Conservation (phyloP, 2,113 vertebrate genomes). For the Silurus glanis region DNA sequence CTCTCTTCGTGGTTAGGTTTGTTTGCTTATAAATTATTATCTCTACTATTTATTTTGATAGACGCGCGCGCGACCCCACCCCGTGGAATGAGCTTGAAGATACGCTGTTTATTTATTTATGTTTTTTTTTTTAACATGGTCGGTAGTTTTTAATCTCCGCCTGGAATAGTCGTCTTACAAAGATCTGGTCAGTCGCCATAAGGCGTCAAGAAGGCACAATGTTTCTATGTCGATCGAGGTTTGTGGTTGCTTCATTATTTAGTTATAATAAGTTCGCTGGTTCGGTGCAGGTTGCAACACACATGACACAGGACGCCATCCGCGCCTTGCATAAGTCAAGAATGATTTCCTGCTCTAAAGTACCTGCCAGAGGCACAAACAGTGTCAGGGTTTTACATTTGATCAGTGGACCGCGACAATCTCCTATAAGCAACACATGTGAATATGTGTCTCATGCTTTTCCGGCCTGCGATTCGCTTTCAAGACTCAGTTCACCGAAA, state of each 20-base stretch:
- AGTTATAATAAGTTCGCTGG: not conserved
- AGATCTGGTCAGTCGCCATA: not conserved
- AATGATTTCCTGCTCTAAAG: not conserved
- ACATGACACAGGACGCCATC: not conserved
- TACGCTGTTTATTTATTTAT: not conserved
- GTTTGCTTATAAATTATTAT: not conserved
- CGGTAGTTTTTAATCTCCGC: not conserved
- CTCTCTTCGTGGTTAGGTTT: not conserved
- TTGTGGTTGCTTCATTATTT: not conserved
- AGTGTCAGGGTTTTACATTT: not conserved
- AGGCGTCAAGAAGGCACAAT: not conserved
- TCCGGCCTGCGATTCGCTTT: not conserved
- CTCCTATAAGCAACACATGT: not conserved
- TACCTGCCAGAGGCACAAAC: not conserved
- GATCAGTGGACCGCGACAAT: not conserved
- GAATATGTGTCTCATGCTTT: not conserved
- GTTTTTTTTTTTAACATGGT: not conserved
- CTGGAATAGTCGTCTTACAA: not conserved
- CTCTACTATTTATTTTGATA: not conserved
- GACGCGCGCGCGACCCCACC: not conserved
- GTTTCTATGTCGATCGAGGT: not conserved
- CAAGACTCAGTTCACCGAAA: not conserved
- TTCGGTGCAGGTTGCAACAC: not conserved
- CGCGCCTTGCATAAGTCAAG: not conserved
- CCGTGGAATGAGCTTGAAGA: not conserved